These are phyloP conservation scores for Chrysomela aeneicollis DNA, from an alignment of 2,888 invertebrate genomes.

Conservation along the genomic window DNA sequence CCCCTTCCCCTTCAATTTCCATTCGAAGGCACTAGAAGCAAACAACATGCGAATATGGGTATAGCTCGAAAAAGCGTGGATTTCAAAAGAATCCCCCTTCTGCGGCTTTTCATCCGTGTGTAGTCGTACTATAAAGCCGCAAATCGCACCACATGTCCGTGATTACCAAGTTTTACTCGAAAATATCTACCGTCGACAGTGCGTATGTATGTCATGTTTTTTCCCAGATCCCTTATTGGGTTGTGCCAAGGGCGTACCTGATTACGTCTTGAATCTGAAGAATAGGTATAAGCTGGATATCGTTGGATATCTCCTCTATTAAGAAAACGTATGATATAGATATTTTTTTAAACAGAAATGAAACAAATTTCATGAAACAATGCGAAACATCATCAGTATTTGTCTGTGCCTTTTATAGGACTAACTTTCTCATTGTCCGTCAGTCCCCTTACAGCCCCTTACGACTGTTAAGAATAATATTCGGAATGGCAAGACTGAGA, in stretches of 20 bases:
- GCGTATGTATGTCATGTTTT: conserved; percentile 42
- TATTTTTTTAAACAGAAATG: no score
- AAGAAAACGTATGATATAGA: no score
- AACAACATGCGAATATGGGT: conserved; percentile 28
- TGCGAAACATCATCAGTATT: no score
- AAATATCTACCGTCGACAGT: conserved; percentile 30
- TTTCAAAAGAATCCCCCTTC: conserved; percentile 32
- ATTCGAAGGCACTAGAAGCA: conserved; percentile 18
- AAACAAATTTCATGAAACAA: no score
- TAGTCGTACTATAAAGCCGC: conserved; percentile 26
- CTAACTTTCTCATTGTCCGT: no score
- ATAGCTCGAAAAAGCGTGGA: conserved; percentile 29
- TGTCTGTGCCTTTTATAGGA: no score
- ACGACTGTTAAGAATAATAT: no score
- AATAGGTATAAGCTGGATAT: no score
- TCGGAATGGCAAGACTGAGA: no score
- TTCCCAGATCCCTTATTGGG: conserved; percentile 34
- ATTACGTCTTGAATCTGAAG: no score
- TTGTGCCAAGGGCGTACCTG: conserved; percentile 14
- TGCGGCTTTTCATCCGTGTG: conserved; percentile 12
- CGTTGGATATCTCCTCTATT: no score
- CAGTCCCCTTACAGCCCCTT: no score
- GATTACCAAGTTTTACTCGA: conserved; percentile 35
- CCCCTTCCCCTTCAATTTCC: not conserved
- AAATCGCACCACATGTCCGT: conserved; percentile 32